Evolutionary conservation across 2,797 vertebrate species (phyloP).

Genomic region (Bufotes viridis): DNA sequence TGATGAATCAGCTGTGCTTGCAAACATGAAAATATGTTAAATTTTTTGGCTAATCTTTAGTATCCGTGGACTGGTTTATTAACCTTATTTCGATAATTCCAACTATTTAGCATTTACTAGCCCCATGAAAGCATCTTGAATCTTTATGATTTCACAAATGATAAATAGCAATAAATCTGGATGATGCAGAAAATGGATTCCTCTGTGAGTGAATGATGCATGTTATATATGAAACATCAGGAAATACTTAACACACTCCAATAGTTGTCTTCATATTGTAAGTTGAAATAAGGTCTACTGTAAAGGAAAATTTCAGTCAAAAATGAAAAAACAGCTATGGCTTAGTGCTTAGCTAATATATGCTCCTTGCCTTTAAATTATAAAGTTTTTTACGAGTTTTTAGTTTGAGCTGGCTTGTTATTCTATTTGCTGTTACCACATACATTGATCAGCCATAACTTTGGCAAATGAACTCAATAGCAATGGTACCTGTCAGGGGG

Average conservation of each 20-base stretch:
- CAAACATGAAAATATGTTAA: too few relatives aligned
- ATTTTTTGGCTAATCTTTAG: too few relatives aligned
- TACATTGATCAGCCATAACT: too few relatives aligned
- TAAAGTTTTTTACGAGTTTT: too few relatives aligned
- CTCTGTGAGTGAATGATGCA: constrained; percentile 25
- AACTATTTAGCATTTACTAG: neutral
- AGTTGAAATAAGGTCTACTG: constrained; percentile 35
- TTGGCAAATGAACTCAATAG: too few relatives aligned
- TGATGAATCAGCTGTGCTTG: too few relatives aligned
- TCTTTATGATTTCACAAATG: neutral
- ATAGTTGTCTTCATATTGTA: constrained; percentile 14
- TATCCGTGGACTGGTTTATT: neutral
- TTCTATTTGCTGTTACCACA: too few relatives aligned
- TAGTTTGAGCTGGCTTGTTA: too few relatives aligned
- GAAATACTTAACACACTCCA: neutral
- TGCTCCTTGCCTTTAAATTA: too few relatives aligned
- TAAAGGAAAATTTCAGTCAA: neutral
- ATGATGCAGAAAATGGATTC: constrained; percentile 4
- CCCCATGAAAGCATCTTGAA: neutral
- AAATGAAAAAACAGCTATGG: neutral
- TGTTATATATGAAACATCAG: neutral
- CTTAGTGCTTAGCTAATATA: neutral
- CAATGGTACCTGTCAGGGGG: too few relatives aligned
- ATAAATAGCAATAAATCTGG: constrained; percentile 5
- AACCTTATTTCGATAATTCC: neutral